Conservation (phyloP, 2,888 invertebrate genomes). For the Lepas anatifera region DNA sequence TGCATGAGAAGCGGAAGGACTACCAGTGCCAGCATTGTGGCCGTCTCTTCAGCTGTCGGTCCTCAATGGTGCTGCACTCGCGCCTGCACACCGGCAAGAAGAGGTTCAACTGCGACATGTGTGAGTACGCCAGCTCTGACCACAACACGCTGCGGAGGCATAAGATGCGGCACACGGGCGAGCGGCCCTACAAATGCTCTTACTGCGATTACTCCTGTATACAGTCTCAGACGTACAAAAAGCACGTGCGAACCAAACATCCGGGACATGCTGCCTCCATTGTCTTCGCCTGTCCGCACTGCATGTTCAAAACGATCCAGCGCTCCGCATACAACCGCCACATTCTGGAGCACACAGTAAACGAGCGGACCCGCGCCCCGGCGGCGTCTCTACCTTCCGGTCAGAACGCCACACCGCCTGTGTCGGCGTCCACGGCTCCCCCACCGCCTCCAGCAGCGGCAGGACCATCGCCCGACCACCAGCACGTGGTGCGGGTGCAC, state of each 20-base stretch:
- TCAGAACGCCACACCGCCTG: too few species aligned
- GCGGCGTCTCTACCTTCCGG: background rate
- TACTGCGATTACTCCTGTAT: conserved; percentile 68
- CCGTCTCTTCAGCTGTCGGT: background rate
- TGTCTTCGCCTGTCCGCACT: conserved; percentile 22
- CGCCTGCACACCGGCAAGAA: conserved; percentile 56
- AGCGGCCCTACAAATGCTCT: conserved; percentile 61
- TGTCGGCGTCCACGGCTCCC: too few species aligned
- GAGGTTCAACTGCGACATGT: conserved; percentile 60
- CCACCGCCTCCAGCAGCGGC: background rate
- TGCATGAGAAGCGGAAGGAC: background rate
- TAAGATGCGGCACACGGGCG: conserved; percentile 59
- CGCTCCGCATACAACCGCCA: background rate
- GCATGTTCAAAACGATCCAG: conserved; percentile 24
- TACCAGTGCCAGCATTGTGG: conserved; percentile 1
- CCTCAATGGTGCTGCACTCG: background rate
- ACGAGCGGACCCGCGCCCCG: background rate
- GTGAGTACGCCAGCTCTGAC: conserved; percentile 58
- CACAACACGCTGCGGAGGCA: conserved; percentile 71
- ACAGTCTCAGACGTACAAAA: conserved; percentile 62
- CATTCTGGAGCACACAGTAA: background rate
- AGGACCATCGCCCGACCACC: background rate
- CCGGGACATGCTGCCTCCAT: conserved; percentile 38
- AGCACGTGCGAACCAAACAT: conserved; percentile 65
- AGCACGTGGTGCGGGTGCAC: background rate